Percentiles rank a stretch among this genome's conserved stretches.
These are phyloP conservation scores for Phortica okadai DNA, from an alignment of 2,888 invertebrate species.

Conservation along the genomic window DNA sequence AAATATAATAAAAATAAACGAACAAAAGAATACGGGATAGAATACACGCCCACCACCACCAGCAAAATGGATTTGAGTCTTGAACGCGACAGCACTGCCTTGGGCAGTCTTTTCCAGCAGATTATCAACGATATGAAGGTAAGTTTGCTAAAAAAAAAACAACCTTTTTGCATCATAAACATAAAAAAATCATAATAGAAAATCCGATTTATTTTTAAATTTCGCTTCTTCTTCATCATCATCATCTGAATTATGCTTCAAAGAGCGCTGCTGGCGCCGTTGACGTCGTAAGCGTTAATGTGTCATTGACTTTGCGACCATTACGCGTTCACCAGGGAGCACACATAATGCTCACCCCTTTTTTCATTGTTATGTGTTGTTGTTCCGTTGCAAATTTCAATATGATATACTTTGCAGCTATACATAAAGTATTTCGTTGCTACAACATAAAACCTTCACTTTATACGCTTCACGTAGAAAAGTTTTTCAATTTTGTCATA, in stretches of 20 bases:
- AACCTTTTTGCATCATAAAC: conserved; percentile 37
- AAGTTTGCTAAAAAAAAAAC: conserved; percentile 73
- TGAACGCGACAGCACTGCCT: conserved; percentile 88
- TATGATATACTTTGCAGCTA: neutral
- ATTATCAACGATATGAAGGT: conserved; percentile 98
- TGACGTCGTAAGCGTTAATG: neutral
- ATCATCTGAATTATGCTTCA: neutral
- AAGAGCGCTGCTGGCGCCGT: neutral
- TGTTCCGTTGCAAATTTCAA: neutral
- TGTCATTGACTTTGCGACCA: conserved; percentile 31
- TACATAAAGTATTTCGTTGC: neutral
- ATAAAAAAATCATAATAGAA: conserved; percentile 7
- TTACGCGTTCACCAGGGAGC: neutral
- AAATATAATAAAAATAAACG: conserved; percentile 33
- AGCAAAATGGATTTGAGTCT: conserved; percentile 75
- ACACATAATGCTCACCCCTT: neutral
- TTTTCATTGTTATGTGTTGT: neutral
- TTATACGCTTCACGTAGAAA: too few relatives aligned
- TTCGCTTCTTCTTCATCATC: neutral
- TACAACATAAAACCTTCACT: neutral
- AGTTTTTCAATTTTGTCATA: too few relatives aligned
- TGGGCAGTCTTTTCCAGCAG: conserved; percentile 96
- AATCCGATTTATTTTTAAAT: neutral
- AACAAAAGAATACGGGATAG: neutral
- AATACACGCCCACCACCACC: neutral